Conservation (phyloP, 2,113 vertebrate species). For the Perca flavescens region DNA sequence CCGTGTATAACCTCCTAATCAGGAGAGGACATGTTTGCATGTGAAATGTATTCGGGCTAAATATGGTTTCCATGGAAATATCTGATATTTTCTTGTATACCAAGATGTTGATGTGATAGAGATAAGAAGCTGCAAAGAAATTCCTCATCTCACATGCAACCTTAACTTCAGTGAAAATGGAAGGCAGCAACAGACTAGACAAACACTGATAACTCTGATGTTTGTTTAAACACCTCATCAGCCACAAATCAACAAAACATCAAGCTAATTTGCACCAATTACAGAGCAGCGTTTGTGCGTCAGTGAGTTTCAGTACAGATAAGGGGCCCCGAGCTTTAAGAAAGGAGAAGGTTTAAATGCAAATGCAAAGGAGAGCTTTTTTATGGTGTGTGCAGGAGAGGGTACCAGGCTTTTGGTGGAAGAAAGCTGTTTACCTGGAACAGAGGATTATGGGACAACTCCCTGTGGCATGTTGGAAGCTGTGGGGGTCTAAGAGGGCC, state of each 20-base stretch:
- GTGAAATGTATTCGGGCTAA: not conserved
- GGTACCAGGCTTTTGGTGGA: conserved; percentile 64
- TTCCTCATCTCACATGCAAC: not conserved
- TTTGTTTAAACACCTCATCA: conserved; percentile 66
- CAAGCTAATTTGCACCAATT: conserved; percentile 64
- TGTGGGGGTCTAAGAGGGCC: conserved; percentile 72
- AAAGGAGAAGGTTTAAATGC: conserved; percentile 54
- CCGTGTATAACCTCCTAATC: conserved; percentile 35
- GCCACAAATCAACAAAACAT: conserved; percentile 60
- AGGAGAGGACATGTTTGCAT: conserved; percentile 19
- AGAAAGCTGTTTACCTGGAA: conserved; percentile 86
- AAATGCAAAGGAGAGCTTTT: conserved; percentile 59
- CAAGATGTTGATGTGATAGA: not conserved
- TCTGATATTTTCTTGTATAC: not conserved
- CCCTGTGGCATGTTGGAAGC: conserved; percentile 79
- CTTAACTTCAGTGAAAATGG: conserved; percentile 5
- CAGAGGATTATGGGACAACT: conserved; percentile 83
- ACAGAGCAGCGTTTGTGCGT: conserved; percentile 52
- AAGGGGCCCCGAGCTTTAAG: conserved; percentile 50
- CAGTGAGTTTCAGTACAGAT: conserved; percentile 65
- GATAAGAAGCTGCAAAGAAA: not conserved
- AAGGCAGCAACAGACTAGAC: conserved; percentile 16
- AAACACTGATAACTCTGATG: conserved; percentile 38
- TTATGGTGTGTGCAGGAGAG: conserved; percentile 57
- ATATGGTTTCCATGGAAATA: conserved; percentile 26